phyloP scores from a whole-genome alignment of 2,113 vertebrate genomes.

The Ictalurus punctatus region DNA sequence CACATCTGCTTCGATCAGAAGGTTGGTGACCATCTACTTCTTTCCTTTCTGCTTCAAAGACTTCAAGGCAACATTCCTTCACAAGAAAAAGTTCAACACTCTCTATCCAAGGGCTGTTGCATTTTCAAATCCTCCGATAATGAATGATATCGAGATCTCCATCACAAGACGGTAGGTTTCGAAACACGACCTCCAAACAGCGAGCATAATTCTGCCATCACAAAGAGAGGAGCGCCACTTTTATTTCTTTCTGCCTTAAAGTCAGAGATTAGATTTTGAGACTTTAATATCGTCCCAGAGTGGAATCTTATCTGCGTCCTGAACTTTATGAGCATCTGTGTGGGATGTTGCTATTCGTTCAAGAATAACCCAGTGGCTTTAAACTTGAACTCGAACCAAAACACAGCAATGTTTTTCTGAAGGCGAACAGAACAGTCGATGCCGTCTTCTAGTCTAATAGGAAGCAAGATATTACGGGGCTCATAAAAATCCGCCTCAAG shows the following conservation, averaged over 20 bases:
- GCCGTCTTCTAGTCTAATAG: not conserved
- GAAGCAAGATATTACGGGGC: not conserved
- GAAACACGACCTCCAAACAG: not conserved
- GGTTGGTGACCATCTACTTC: not conserved
- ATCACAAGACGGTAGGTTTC: not conserved
- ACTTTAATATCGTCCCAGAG: constrained; percentile 50
- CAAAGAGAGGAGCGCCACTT: constrained; percentile 45
- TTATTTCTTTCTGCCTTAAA: constrained; percentile 53
- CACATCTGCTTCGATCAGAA: constrained; percentile 30
- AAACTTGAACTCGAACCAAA: not conserved
- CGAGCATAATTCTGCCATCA: not conserved
- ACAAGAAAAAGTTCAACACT: not conserved
- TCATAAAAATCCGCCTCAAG: not conserved
- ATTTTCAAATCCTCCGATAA: not conserved
- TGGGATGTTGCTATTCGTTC: constrained; percentile 43
- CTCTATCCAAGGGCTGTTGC: not conserved
- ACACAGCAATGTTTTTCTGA: not conserved
- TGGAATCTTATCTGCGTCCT: constrained; percentile 51
- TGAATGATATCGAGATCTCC: not conserved
- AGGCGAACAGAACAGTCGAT: constrained; percentile 37
- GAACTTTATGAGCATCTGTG: constrained; percentile 56
- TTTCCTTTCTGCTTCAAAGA: constrained; percentile 1
- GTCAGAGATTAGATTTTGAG: constrained; percentile 55
- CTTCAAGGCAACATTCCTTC: not conserved
- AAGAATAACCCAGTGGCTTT: constrained; percentile 27